Evolutionary conservation across 2,113 vertebrate genomes (phyloP), one percentile per base, ranked within the genome.

Genomic region (Rhodinocichla rosea): DNA sequence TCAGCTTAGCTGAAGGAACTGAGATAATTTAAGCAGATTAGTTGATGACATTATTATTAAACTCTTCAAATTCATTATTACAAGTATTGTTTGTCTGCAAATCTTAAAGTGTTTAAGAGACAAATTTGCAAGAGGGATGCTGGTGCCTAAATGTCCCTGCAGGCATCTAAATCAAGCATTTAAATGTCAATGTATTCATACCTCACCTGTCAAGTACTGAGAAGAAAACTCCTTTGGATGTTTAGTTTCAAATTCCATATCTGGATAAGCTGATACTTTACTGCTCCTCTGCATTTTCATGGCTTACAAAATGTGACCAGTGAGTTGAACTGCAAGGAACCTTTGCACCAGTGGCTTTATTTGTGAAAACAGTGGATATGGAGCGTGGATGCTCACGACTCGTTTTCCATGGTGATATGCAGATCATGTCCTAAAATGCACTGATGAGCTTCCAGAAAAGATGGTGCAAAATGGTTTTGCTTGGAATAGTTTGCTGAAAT

Each of bases 151-250:
- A 86, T 83, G 85, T 94, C 94, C 83, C 92, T 81, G 47, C 76
- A 65, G 90, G 63, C 83, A 74, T 88, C 42, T 86, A 88, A 93
- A 95, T 93, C 75, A 93, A 88, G 88, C 50, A 74, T 83, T 90
- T 90, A 95, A 96, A 97, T 96, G 95, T 94, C 90, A 96, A 67
- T 94, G 85, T 88, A 94, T 96, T 97, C 96, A 83, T 83, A 92
- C 42, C 83, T 96, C 71, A 80, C 88, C 79, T 94, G 71, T 77
- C 50, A 79, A 33, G 64, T 86, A 53, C 79, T 33, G 68, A 77
- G 71, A 79, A 73, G 22, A 90, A 86, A 90, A 77, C n/a, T 80
- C 28, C 23, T 80, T 65, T 55, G 50, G 59, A 77, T 67, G 55
- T 62, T 80, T 42, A 57, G 37, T 74, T 90, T 55, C 33, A 65